phyloP scores from a whole-genome alignment of 2,113 vertebrate species.

The Rynchops niger region DNA sequence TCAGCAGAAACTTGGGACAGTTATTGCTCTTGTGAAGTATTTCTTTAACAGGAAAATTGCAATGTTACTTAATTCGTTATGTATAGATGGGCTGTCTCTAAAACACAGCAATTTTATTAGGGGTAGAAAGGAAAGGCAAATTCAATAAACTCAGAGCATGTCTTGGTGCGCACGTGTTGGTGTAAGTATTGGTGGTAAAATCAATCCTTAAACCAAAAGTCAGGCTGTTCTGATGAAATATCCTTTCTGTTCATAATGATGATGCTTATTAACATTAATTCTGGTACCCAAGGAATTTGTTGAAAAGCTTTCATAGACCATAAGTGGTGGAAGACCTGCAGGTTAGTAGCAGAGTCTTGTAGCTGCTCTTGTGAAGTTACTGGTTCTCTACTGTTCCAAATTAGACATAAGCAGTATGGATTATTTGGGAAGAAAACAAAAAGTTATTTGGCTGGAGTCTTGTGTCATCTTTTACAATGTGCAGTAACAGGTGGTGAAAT shows the following conservation, averaged over 20 bases:
- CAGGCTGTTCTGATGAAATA: background rate
- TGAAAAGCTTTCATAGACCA: background rate
- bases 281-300: background rate
- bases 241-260: background rate
- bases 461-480: background rate
- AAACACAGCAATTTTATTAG: background rate
- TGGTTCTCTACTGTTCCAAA: background rate
- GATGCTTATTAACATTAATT: background rate
- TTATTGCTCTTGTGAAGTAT: background rate
- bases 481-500: background rate
- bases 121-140: background rate
- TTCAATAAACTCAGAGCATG: background rate
- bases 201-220: background rate
- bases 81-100: background rate
- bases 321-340: background rate
- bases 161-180: background rate
- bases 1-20: background rate
- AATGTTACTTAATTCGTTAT: background rate
- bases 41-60: background rate
- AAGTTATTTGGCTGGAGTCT: background rate
- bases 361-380: background rate
- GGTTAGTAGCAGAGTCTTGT: background rate
- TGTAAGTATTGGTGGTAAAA: background rate
- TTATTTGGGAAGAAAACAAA: background rate
- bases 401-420: background rate